A percentile compares a stretch with the other conserved stretches of the same genome.
Evolutionary conservation across 2,113 vertebrate species (phyloP).

Genomic region (Genyomyrus donnyi): DNA sequence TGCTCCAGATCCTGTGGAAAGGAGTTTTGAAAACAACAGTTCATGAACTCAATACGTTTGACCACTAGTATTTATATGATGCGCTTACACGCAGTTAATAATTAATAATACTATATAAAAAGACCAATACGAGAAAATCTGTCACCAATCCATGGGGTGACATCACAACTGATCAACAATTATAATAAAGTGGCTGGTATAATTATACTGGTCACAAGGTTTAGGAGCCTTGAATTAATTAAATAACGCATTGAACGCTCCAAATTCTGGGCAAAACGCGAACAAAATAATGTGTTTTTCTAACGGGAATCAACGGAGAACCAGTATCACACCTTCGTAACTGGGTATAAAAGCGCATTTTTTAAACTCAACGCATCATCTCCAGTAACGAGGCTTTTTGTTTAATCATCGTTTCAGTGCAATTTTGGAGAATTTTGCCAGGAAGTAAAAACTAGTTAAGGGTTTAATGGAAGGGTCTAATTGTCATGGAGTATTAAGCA

Average conservation of each 20-base stretch:
- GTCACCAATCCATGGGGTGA: not conserved
- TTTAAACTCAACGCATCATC: not conserved
- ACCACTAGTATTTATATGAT: not conserved
- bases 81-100: not conserved
- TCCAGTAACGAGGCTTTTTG: not conserved
- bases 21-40: not conserved
- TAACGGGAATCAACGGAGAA: not conserved
- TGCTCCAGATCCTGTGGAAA: slow-evolving; percentile 77
- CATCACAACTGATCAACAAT: not conserved
- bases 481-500: not conserved
- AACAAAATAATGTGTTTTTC: not conserved
- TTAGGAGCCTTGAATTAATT: no score
- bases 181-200: not conserved
- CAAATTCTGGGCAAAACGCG: not conserved
- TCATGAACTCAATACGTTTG: not conserved
- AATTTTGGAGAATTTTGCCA: not conserved
- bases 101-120: not conserved
- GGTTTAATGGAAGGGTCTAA: not conserved
- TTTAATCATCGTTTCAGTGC: not conserved
- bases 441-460: not conserved
- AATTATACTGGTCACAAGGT: not conserved
- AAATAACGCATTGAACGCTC: not conserved
- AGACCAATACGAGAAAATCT: not conserved
- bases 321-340: not conserved
- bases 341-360: not conserved